phyloP scores from a whole-genome alignment of 2,113 vertebrate species.

The Clarias magur region DNA sequence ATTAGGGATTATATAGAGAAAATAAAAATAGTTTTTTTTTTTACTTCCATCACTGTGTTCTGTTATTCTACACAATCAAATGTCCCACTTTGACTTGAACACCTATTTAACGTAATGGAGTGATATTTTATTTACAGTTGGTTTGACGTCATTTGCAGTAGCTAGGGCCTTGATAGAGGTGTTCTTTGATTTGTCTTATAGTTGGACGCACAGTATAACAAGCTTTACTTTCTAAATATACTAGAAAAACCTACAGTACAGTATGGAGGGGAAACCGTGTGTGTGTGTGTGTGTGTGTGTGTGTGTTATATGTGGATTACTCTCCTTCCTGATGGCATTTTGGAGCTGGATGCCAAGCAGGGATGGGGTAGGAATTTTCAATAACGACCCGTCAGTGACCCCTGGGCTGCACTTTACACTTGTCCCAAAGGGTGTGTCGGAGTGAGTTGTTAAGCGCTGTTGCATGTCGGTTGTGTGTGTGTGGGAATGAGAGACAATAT shows the following conservation, averaged over 20 bases:
- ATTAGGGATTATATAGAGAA: too few species aligned
- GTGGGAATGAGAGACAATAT: slow-evolving; percentile 22
- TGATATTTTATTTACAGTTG: neutral
- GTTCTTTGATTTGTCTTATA: neutral
- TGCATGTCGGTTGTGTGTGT: slow-evolving; percentile 10
- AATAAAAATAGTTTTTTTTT: too few species aligned
- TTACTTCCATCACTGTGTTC: too few species aligned
- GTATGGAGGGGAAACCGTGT: neutral
- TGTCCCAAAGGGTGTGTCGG: slow-evolving; percentile 57
- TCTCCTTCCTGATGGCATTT: slow-evolving; percentile 45
- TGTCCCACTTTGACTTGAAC: neutral
- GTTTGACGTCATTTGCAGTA: neutral
- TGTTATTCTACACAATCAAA: too few species aligned
- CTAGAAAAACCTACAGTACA: neutral
- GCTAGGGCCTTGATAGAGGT: neutral
- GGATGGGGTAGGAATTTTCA: slow-evolving; percentile 57
- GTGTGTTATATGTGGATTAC: neutral
- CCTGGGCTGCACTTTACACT: slow-evolving; percentile 57
- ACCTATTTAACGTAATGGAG: neutral
- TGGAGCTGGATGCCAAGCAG: slow-evolving; percentile 56
- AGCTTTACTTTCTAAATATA: neutral
- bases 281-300: neutral
- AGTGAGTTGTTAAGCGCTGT: slow-evolving; percentile 54
- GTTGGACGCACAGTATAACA: neutral
- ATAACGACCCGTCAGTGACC: slow-evolving; percentile 70